A percentile compares a stretch with the other conserved stretches of the same genome.
phyloP scores from a whole-genome alignment of 2,797 vertebrate genomes.

The Odontamblyopus lacepedii region DNA sequence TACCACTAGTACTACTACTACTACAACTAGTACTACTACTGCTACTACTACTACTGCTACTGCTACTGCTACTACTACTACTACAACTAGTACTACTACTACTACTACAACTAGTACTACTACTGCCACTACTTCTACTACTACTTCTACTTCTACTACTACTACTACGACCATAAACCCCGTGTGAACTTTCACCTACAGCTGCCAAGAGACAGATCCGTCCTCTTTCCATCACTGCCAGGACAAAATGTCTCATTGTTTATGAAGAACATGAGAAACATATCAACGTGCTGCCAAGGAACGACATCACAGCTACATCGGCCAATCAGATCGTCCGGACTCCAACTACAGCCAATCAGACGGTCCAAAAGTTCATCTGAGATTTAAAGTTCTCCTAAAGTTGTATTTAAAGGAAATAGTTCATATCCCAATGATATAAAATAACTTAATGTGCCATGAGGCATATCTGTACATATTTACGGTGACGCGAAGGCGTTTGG shows the following conservation, averaged over 20 bases:
- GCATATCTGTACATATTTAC: too few species aligned
- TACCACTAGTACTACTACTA: background rate
- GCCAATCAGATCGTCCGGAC: too few species aligned
- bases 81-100: background rate
- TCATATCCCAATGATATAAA: background rate
- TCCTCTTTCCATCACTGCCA: background rate
- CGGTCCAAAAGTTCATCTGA: too few species aligned
- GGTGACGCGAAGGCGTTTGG: too few species aligned
- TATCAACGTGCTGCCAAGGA: background rate
- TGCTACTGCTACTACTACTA: background rate
- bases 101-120: background rate
- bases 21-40: background rate
- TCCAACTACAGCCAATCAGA: too few species aligned
- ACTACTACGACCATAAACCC: background rate
- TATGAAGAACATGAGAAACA: background rate
- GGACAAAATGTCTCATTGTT: too few species aligned
- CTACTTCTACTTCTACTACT: background rate
- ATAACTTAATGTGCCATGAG: background rate
- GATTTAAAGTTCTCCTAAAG: too few species aligned
- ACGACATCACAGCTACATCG: background rate
- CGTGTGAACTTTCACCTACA: background rate
- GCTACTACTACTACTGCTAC: background rate
- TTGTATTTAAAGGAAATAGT: too few species aligned
- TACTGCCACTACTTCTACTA: background rate
- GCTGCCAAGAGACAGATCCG: background rate